Evolutionary conservation across 2,797 vertebrate genomes (phyloP).

Genomic region (Anguilla marmorata): DNA sequence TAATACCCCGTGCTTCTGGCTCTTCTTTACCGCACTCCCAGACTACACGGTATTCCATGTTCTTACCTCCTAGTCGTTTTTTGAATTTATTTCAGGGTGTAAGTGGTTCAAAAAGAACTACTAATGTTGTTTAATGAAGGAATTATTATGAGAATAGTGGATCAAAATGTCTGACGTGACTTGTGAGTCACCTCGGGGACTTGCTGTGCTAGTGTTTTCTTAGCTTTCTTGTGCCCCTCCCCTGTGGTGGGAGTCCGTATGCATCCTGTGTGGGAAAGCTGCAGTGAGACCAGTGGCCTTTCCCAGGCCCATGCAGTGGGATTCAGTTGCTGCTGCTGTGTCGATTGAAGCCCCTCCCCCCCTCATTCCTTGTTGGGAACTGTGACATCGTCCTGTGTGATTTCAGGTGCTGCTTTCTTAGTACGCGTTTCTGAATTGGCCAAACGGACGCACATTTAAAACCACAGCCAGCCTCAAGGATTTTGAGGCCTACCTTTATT

Average conservation of each 20-base stretch:
- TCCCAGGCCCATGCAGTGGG: neutral
- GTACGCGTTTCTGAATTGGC: neutral
- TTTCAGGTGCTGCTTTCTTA: neutral
- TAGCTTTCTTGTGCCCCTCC: neutral
- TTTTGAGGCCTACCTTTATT: neutral
- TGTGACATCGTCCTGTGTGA: neutral
- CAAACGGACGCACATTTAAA: neutral
- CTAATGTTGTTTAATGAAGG: neutral
- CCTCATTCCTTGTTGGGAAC: neutral
- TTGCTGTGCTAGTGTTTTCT: neutral
- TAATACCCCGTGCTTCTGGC: neutral
- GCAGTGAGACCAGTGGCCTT: neutral
- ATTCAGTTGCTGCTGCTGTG: neutral
- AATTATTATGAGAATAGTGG: neutral
- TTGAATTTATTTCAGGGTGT: neutral
- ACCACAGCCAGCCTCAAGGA: neutral
- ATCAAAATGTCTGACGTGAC: neutral
- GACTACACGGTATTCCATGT: neutral
- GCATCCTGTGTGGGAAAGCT: neutral
- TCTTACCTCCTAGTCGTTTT: constrained; percentile 2
- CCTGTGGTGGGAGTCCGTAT: neutral
- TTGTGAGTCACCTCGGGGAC: neutral
- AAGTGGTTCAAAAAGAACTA: neutral
- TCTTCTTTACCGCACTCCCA: neutral
- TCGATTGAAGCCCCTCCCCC: neutral